Evolutionary conservation across 1,140 invertebrate species (phyloP).

Genomic region (Lasioglossum albipes): DNA sequence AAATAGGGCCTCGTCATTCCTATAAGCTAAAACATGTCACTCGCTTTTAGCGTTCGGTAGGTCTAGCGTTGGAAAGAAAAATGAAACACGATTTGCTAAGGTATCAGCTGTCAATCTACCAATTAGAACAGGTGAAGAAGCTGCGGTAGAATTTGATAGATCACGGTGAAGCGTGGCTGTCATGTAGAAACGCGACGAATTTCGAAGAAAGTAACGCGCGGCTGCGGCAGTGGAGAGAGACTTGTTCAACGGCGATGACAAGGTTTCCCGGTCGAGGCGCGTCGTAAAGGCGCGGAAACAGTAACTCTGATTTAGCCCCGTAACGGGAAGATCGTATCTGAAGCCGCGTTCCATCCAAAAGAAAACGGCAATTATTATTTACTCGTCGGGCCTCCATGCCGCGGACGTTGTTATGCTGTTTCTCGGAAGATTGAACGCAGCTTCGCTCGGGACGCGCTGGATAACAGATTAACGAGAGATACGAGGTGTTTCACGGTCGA

Average conservation of each 20-base stretch:
- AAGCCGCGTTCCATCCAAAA: conserved; percentile 25
- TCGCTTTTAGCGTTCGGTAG: too few relatives aligned
- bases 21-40: too few relatives aligned
- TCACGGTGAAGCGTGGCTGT: too few relatives aligned
- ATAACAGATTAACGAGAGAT: conserved; percentile 59
- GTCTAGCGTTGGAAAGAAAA: too few relatives aligned
- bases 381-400: background rate
- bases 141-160: too few relatives aligned
- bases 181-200: background rate
- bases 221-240: background rate
- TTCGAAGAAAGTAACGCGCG: background rate
- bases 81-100: too few relatives aligned
- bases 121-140: too few relatives aligned
- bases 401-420: conserved; percentile 12
- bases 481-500: conserved; percentile 45
- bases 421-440: conserved; percentile 45
- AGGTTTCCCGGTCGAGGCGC: conserved; percentile 27
- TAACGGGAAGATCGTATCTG: conserved; percentile 43
- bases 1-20: too few relatives aligned
- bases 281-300: conserved; percentile 26
- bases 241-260: conserved; percentile 7
- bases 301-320: conserved; percentile 24
- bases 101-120: too few relatives aligned
- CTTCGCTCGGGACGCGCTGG: background rate
- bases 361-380: conserved; percentile 56